These are phyloP conservation scores for Eupeodes latifasciatus DNA, from an alignment of 2,888 invertebrate genomes.

Conservation along the genomic window DNA sequence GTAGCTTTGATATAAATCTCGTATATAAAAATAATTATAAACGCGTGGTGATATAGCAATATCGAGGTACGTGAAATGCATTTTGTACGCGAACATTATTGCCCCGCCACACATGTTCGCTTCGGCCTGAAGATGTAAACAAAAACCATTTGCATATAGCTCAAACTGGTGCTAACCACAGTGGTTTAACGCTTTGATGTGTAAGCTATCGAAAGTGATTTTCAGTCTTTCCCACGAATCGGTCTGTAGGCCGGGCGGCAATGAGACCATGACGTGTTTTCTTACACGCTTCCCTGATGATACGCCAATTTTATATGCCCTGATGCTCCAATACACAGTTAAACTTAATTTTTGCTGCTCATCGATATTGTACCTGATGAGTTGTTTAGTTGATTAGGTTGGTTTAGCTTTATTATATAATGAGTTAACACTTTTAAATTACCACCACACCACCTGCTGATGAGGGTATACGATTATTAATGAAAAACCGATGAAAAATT, in stretches of 20 bases:
- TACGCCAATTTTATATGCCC: slow-evolving; percentile 24
- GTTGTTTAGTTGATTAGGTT: neutral
- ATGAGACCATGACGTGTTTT: slow-evolving; percentile 61
- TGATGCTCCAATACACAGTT: slow-evolving; percentile 7
- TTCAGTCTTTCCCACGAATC: slow-evolving; percentile 9
- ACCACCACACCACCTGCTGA: neutral
- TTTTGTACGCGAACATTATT: slow-evolving; percentile 15
- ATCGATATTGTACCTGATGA: neutral
- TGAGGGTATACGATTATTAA: neutral
- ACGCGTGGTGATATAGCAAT: neutral
- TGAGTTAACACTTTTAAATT: neutral
- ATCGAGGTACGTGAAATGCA: neutral
- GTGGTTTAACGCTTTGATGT: slow-evolving; percentile 46
- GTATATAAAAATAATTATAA: slow-evolving; percentile 25
- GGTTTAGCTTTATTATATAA: neutral
- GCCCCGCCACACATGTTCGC: too few species aligned
- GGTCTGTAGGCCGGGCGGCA: slow-evolving; percentile 5
- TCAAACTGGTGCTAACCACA: slow-evolving; percentile 32
- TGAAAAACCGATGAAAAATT: neutral
- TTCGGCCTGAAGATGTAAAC: slow-evolving; percentile 28
- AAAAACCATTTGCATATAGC: slow-evolving; percentile 41
- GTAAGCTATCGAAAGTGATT: slow-evolving; percentile 3
- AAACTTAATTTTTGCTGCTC: neutral
- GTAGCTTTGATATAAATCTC: neutral
- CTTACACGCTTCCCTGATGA: slow-evolving; percentile 45